Evolutionary conservation across 2,888 invertebrate species (phyloP).

Genomic region (Ashinkailepas kermadecensis): DNA sequence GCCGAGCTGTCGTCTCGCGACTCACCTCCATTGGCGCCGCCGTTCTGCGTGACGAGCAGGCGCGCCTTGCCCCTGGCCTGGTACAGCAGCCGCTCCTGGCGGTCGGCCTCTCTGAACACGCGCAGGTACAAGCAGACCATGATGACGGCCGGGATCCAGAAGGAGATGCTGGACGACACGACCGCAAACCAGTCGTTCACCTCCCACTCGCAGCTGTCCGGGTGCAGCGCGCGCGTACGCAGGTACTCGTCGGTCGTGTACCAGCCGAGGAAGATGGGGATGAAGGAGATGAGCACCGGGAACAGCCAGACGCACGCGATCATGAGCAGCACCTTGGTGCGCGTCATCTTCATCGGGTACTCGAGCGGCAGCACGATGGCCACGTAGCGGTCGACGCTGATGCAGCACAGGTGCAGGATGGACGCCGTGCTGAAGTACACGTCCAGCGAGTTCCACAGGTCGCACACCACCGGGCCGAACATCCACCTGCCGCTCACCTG

Average conservation of each 20-base stretch:
- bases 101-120: slow-evolving; percentile 81
- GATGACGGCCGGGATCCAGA: slow-evolving; percentile 91
- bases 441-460: slow-evolving; percentile 88
- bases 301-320: slow-evolving; percentile 68
- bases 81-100: slow-evolving; percentile 61
- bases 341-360: slow-evolving; percentile 89
- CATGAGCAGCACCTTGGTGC: slow-evolving; percentile 50
- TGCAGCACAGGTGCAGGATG: slow-evolving; percentile 86
- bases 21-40: slow-evolving; percentile 2
- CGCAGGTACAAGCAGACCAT: slow-evolving; percentile 86
- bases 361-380: slow-evolving; percentile 89
- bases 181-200: slow-evolving; percentile 73
- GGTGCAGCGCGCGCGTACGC: slow-evolving; percentile 49
- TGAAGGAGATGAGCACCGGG: slow-evolving; percentile 83
- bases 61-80: slow-evolving; percentile 10
- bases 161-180: slow-evolving; percentile 83
- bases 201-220: slow-evolving; percentile 64
- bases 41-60: slow-evolving; percentile 22
- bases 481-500: slow-evolving; percentile 78
- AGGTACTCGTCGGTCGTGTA: slow-evolving; percentile 76
- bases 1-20: no score
- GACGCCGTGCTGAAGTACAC: slow-evolving; percentile 74
- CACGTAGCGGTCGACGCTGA: slow-evolving; percentile 85
- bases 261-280: slow-evolving; percentile 91
- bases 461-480: slow-evolving; percentile 83